Evolutionary conservation across 2,797 vertebrate genomes (phyloP).

Genomic region (Pseudomugil tenellus): DNA sequence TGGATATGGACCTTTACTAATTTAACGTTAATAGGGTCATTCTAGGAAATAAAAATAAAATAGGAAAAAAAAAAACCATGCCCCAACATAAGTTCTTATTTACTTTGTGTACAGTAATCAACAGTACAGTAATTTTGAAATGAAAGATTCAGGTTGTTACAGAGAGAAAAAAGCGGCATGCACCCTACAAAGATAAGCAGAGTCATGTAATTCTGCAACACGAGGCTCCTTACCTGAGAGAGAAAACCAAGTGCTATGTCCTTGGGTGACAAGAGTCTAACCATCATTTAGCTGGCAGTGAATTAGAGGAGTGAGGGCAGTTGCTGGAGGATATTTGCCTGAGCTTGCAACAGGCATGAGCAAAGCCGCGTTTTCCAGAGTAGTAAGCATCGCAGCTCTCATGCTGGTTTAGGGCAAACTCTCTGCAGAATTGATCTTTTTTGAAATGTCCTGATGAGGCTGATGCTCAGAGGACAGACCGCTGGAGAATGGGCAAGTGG

Average conservation of each 20-base stretch:
- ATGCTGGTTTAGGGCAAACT: conserved; percentile 2
- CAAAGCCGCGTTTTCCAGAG: not conserved
- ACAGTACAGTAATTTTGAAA: no score
- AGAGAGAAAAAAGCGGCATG: no score
- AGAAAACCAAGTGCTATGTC: not conserved
- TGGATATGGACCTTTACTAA: no score
- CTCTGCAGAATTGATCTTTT: conserved; percentile 6
- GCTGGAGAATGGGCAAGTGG: not conserved
- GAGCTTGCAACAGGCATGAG: conserved; percentile 2
- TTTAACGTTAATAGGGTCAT: no score
- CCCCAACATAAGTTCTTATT: no score
- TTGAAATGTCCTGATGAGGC: conserved; percentile 8
- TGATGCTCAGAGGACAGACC: conserved; percentile 5
- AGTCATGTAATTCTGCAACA: not conserved
- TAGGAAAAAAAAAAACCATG: no score
- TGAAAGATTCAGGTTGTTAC: no score
- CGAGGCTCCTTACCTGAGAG: not conserved
- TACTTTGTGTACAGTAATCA: no score
- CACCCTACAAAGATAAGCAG: not conserved
- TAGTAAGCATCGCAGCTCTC: conserved; percentile 4
- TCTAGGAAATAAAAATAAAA: no score
- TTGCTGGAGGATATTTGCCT: conserved; percentile 5
- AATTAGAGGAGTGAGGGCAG: not conserved
- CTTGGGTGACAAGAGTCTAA: not conserved
- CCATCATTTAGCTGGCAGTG: not conserved